Base-by-base conservation (phyloP, 2,113 vertebrate genomes). In the Neolamprologus brichardi region DNA sequence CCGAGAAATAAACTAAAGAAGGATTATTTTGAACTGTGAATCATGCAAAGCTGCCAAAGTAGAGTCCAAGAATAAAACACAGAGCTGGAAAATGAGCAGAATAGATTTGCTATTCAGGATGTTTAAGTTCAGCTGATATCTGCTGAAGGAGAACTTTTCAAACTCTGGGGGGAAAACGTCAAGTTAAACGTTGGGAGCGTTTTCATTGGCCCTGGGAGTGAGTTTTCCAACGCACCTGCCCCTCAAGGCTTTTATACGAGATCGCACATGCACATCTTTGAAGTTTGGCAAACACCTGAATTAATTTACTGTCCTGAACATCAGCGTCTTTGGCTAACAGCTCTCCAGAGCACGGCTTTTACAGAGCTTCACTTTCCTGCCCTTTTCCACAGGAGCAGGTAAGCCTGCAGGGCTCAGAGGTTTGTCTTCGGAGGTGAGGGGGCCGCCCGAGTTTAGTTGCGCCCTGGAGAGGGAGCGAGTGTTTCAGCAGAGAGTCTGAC, bases 371-470 rank as follows among this genome's bases (percentile, higher is more conserved):
- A 8, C 52, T 44, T 82, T 89, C 77, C 64, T 54, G 79, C 64
- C 62, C 54, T 54, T 34, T 37, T 87, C 86, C 87, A 81, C 39
- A 8, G 60, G 83, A 54, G 81, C 64, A 13, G 51, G 20, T 25
- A 54, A 14, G 58, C 78, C 23, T 9, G 18, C 44, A 28, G 77
- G 58, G 56, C 75, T 88, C 56, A 54, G 41, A 53, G 54, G 64
- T 93, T 83, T 78, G 85, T 52, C 30, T 58, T 54, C 39, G 1
- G 83, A 56, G 88, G 91, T 79, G 41, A 86, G 80, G 30, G 23
- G 89, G 91, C 90, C 85, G 79, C 37, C 82, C 85, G 64, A 84
- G 85, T 92, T 94, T 89, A 89, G 84, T 13, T 30, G 83, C 4
- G 13, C 81, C 88, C 87, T 46, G 81, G 88, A 93, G 92, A 91